phyloP scores from a whole-genome alignment of 1,140 invertebrate genomes.

The Gonioctena quinquepunctata region DNA sequence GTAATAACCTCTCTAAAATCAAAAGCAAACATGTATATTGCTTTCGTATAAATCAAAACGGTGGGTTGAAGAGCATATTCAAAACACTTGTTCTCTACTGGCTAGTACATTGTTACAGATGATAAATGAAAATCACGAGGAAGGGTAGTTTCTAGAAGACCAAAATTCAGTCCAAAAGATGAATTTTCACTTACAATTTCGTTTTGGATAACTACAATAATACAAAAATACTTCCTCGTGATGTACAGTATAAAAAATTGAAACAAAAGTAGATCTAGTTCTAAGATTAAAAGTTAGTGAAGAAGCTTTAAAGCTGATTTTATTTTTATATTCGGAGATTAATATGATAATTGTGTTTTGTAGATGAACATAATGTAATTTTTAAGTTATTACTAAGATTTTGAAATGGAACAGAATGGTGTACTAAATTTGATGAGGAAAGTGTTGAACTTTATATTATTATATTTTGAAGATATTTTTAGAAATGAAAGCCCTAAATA shows the following conservation, averaged over 20 bases:
- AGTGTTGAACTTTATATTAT: background rate
- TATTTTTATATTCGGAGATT: constrained; percentile 15
- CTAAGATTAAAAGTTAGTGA: constrained; percentile 10
- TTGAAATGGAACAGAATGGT: constrained; percentile 11
- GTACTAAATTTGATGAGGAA: background rate
- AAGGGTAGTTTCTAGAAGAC: too few species aligned
- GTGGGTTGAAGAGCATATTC: background rate
- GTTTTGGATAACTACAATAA: too few species aligned
- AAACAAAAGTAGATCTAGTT: background rate
- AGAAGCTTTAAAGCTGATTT: constrained; percentile 8
- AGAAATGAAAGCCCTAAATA: too few species aligned
- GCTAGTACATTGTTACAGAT: too few species aligned
- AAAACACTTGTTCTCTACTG: background rate
- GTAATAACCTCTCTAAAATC: background rate
- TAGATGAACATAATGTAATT: background rate
- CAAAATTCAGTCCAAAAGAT: too few species aligned
- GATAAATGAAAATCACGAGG: too few species aligned
- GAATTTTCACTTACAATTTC: too few species aligned
- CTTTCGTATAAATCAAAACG: background rate
- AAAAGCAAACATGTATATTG: constrained; percentile 6
- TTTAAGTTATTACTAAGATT: background rate
- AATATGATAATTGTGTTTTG: background rate
- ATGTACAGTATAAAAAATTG: background rate
- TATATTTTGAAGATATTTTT: too few species aligned
- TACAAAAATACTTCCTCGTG: background rate